Conservation (phyloP, 2,113 vertebrate genomes). For the Hylia prasina region DNA sequence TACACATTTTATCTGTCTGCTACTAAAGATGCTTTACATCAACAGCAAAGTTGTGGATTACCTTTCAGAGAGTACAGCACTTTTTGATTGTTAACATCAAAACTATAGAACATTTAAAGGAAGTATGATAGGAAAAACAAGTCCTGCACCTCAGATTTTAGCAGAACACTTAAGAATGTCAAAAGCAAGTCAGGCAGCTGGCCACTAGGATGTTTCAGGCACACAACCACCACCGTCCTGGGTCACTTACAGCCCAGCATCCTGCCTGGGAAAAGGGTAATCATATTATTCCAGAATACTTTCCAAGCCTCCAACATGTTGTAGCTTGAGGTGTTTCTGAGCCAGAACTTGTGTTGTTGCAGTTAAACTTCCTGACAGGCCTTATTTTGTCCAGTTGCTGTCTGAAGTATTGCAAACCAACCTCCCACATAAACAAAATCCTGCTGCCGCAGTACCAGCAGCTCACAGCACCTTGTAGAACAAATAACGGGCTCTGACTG, state of each 20-base stretch:
- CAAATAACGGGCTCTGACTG: not conserved
- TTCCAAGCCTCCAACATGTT: not conserved
- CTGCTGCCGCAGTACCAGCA: not conserved
- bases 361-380: not conserved
- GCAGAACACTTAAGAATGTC: not conserved
- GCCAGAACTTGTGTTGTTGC: not conserved
- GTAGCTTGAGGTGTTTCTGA: not conserved
- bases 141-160: not conserved
- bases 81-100: not conserved
- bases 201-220: not conserved
- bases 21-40: not conserved
- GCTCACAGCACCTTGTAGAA: not conserved
- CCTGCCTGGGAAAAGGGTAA: not conserved
- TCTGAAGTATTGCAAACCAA: not conserved
- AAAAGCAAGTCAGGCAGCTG: not conserved
- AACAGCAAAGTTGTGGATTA: not conserved
- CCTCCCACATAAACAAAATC: not conserved
- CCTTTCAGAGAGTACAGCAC: not conserved
- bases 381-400: not conserved
- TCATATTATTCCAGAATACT: not conserved
- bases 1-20: not conserved
- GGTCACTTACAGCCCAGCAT: not conserved
- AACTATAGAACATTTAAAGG: not conserved
- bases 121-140: not conserved
- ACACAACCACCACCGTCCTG: fast-evolving